Base-by-base conservation (phyloP, 2,797 vertebrate species). In the Chiloscyllium punctatum region DNA sequence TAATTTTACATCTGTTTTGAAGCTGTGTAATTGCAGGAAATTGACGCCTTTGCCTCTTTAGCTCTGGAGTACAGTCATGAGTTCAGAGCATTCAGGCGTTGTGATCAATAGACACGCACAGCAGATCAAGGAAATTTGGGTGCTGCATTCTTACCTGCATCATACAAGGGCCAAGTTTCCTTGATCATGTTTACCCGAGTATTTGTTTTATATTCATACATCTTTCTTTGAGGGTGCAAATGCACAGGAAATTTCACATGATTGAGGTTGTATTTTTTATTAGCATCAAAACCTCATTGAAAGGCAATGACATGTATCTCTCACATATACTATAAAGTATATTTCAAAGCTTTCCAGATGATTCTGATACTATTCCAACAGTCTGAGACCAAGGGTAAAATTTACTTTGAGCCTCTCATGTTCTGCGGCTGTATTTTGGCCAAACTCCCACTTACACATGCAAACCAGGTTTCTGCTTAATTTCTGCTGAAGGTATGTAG, bases 11-110 rank as follows among this genome's bases (percentile, higher is more conserved):
- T 68, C 62, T 92, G 66, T 68, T 91, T 37, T 9, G 42, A 92
- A n/a, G 33, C n/a, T 68, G 62, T 68, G 62, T n/a, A 92, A 66
- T 92, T 92, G 66, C 90, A 92, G 90, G 62, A 92, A 92, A 92
- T 92, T 69, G 13, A 92, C 33, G 37, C 18, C 33, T 42, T 37
- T 13, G 42, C 16, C 37, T 68, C n/a, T 37, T 92, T 92, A 68
- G 62, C 11, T 18, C 90, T 68, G n/a, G 62, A 18, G n/a, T 68
- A 42, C 25, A 92, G 62, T 68, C n/a, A 92, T 68, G 33, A 68
- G 33, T 37, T 68, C 57, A 92, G 66, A 37, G 62, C 21, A 33
- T 62, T 90, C 30, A 16, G 79, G 62, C 33, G 7, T 16, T 68
- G 62, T 33, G 90, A 92, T n/a, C 33, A 37, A 37, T 21, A 66